Base-by-base conservation (phyloP, 2,797 vertebrate species). In the Galaxias olidus region DNA sequence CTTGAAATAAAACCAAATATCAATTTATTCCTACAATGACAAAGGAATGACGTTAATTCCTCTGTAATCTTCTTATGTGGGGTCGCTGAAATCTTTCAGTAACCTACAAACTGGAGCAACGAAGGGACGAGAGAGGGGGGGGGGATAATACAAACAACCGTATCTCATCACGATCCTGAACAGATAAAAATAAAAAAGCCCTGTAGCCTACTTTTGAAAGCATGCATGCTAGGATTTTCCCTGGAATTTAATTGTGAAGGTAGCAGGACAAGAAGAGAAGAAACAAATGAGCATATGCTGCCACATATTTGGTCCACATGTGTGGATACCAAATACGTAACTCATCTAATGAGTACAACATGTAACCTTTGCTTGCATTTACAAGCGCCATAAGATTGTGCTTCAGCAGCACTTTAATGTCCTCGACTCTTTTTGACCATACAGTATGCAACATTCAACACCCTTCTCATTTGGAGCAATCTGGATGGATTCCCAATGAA, bases 21-120 rank as follows among this genome's bases (percentile, higher is more conserved):
- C 87, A 92, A 92, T 93, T 75, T 92, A 90, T 91, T 90, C 84
- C 87, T 89, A 89, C 88, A 88, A 91, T 90, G 87, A 93, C 90
- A 92, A 92, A 92, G 89, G 90, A 92, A 92, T 91, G 88, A 84
- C 86, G 88, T 92, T 93, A 93, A 92, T 92, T 92, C 91, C 90
- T 88, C 87, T 65, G 82, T 93, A 93, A 93, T 93, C 91, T 90
- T 91, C 90, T 93, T 93, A 91, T 85, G 83, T 84, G 84, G 80
- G 83, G 85, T 86, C 85, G 88, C 85, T 87, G 85, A 91, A 92
- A 92, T 93, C 91, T 91, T 92, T 91, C 89, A 76, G 82, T 91
- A 93, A 91, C 91, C 92, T 89, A 91, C 86, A 91, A 93, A 92
- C 86, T 87, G 80, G 68, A 83, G 71, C 80, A 82, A 75, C 74